Base-by-base conservation (phyloP, 2,888 invertebrate genomes). In the Drosophila fulvimacula region DNA sequence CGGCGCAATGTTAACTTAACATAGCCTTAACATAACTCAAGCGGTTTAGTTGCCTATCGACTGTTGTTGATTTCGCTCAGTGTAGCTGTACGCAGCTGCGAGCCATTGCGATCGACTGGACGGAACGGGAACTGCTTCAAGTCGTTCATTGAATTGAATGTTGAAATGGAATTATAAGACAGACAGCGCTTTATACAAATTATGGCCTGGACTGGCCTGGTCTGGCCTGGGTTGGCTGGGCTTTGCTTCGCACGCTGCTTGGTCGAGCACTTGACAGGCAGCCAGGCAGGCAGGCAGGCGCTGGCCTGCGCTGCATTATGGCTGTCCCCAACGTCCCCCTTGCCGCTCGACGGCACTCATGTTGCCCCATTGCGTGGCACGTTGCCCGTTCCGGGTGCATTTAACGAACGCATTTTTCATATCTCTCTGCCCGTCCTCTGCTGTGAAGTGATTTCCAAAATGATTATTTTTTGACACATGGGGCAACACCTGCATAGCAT, bases 391-490 rank as follows among this genome's bases (percentile, higher is more conserved):
- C 60, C 79, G 76, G 69, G 56, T 73, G 79, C 74, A 78, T 78
- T 73, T 73, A 76, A 66, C 71, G 66, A 74, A 83, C 86, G 88
- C 88, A 85, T 88, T 73, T 88, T 79, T 82, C 85, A 82, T 82
- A 82, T 82, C 73, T 78, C 52, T 64, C 27, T 53, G 5, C 19
- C 52, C 5, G 21, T 6, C 48, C 11, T 6, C 0, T 68, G 60
- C 70, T 64, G 68, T 84, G 87, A 83, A 88, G 86, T 88, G 83
- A 83, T 83, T 83, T 83, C 81, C 81, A 66, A 83, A 88, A 85
- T 83, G 88, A 83, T 88, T 88, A 85, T 83, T 83, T 88, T 88
- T 88, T 83, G 83, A 83, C 83, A 83, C 83, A 82, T 85, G 81
- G 86, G 81, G 73, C 86, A 83, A 88, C 83, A 88, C 89, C 89